Conservation (phyloP, 2,888 invertebrate species). For the Eristalinus sepulchralis region DNA sequence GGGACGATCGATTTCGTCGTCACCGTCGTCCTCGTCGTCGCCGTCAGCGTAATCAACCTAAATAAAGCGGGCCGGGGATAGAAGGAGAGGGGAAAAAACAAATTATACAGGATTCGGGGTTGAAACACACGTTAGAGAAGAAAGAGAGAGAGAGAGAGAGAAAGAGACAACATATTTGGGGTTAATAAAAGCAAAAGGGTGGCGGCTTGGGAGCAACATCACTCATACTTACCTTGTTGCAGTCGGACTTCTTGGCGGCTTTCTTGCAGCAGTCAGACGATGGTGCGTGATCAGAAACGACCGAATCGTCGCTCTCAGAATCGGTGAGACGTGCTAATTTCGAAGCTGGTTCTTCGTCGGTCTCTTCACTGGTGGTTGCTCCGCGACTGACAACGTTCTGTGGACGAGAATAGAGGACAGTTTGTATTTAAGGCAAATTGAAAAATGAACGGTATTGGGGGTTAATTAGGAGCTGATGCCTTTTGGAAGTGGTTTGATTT, state of each 20-base stretch:
- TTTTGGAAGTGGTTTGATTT: neutral
- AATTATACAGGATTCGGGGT: conserved; percentile 20
- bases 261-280: conserved; percentile 43
- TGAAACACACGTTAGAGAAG: conserved; percentile 29
- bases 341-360: conserved; percentile 78
- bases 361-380: conserved; percentile 71
- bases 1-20: conserved; percentile 75
- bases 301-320: conserved; percentile 70
- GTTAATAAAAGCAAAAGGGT: conserved; percentile 45
- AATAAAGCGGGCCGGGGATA: conserved; percentile 26
- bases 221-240: conserved; percentile 50
- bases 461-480: conserved; percentile 5
- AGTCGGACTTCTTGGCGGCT: conserved; percentile 51
- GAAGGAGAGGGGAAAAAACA: neutral
- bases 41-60: conserved; percentile 76
- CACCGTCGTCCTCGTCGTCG: conserved; percentile 77
- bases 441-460: neutral
- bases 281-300: conserved; percentile 40
- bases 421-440: conserved; percentile 30
- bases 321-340: conserved; percentile 87
- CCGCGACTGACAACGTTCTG: conserved; percentile 70
- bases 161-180: conserved; percentile 9
- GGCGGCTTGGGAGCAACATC: neutral
- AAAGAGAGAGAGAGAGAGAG: neutral
- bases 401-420: conserved; percentile 2